A percentile compares a stretch with the other conserved stretches of the same genome.
phyloP scores from a whole-genome alignment of 2,113 vertebrate species.

The Campylomormyrus numenius region DNA sequence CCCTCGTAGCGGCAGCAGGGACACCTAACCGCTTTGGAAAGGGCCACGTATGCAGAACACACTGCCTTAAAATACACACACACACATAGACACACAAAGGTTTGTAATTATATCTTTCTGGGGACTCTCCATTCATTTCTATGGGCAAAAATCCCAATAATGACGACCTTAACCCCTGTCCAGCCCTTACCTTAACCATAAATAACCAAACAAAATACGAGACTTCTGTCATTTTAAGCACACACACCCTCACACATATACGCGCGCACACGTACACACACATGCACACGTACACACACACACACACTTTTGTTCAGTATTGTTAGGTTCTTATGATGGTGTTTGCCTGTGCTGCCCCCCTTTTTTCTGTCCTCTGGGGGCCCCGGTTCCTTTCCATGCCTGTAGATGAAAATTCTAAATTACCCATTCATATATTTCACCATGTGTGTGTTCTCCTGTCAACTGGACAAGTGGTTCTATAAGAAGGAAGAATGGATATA shows the following conservation, averaged over 20 bases:
- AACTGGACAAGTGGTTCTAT: background rate
- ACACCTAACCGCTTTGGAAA: background rate
- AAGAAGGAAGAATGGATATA: background rate
- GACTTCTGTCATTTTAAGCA: too few relatives aligned
- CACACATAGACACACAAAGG: too few relatives aligned
- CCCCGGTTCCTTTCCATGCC: background rate
- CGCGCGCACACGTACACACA: too few relatives aligned
- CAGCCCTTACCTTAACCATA: too few relatives aligned
- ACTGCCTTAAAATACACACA: background rate
- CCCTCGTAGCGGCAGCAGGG: background rate
- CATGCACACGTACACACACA: background rate
- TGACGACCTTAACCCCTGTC: too few relatives aligned
- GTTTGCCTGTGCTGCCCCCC: background rate
- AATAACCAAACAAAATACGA: too few relatives aligned
- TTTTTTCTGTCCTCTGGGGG: background rate
- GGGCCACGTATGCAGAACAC: background rate
- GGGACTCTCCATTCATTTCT: too few relatives aligned
- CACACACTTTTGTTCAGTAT: background rate
- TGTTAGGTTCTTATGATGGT: background rate
- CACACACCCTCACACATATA: background rate
- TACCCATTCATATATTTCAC: background rate
- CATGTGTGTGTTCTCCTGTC: background rate
- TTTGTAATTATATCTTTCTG: background rate
- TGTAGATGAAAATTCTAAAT: background rate
- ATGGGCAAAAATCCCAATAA: too few relatives aligned